Evolutionary conservation across 2,797 vertebrate species (phyloP), one percentile per base, ranked within the genome.

Genomic region (Liasis olivaceus): DNA sequence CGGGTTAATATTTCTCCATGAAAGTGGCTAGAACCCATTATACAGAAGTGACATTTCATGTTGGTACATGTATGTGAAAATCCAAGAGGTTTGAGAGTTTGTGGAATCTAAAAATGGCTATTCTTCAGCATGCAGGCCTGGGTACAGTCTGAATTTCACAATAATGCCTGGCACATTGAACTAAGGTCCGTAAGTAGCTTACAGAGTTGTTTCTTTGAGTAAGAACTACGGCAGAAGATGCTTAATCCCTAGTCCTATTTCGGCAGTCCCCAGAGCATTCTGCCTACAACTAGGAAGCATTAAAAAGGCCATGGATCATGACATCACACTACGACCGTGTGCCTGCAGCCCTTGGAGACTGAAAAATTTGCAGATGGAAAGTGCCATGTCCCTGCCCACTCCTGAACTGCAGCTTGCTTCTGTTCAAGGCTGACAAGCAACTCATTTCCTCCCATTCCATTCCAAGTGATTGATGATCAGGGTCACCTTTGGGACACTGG

Each of bases 401-500:
- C 36, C 20, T 81, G 94, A 95, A 87, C 94, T 93, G 92, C 88
- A 86, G 81, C 94, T 84, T 92, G 62, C 93, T 59, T 24, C 13
- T 92, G 93, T 90, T 90, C 31, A 24, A 81, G 89, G 0, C 11
- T 72, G n/a, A 9, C 54, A 42, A 81, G 22, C 72, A 20, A 2
- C 28, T 5, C 36, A 4, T 28, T 47, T 59, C 42, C 47, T 42
- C 54, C n/a, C n/a, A 2, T 88, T n/a, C 85, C n/a, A 0, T 91
- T 95, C 92, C 89, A 95, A 93, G 92, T 93, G 89, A 92, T 87
- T 36, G 96, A 94, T 96, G 93, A 42, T 95, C 93, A 91, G 91
- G 94, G 95, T 95, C 95, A 96, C 95, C 94, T 97, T 96, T 94
- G 93, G 93, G 91, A 94, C 93, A 94, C 93, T 87, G 93, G 95